Base-by-base conservation (phyloP, 2,888 invertebrate species). In the Temnothorax ravouxi region DNA sequence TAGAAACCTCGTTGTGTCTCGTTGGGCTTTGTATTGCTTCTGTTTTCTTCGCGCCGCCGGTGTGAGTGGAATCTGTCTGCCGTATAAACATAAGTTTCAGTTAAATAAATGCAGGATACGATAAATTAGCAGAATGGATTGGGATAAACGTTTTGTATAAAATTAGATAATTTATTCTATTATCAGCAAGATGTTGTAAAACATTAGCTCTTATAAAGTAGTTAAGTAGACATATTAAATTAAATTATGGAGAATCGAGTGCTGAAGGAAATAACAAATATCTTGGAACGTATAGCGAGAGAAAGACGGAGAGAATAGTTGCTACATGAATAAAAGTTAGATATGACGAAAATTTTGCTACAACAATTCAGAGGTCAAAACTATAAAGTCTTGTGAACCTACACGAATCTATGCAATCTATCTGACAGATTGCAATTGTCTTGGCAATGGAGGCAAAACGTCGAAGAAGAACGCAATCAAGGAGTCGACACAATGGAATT, bases 1-100 rank as follows among this genome's bases (percentile, higher is more conserved):
- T 80, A 80, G 59, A 80, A 50, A 80, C 34, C 71, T 80, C 79
- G 38, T 79, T 71, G 71, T 59, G 59, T 47, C 79, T 67, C 41
- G 54, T 54, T 34, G 34, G 44, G 29, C 6, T 38, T 79, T 71
- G 56, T 59, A 79, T 79, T 71, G 59, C 71, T 47, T 79, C 79
- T 41, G 67, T 77, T 77, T 41, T 41, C n/a, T 77, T 67, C 47
- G 47, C 47, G 11, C 66, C 21, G 15, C 56, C 34, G 66, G 8
- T 9, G 29, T 59, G 15, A 50, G 21, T n/a, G 77, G 21, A 9
- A 59, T 47, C 13, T 6, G 56, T 9, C 34, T 3, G 72, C 13
- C 56, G 34, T 9, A 41, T 34, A 47, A 69, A 79, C 47, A 47
- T 69, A 79, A 34, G 34, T 69, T 47, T 18, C 71, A 25, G 18